Evolutionary conservation across 2,797 vertebrate genomes (phyloP).

Genomic region (Liparis tanakae): DNA sequence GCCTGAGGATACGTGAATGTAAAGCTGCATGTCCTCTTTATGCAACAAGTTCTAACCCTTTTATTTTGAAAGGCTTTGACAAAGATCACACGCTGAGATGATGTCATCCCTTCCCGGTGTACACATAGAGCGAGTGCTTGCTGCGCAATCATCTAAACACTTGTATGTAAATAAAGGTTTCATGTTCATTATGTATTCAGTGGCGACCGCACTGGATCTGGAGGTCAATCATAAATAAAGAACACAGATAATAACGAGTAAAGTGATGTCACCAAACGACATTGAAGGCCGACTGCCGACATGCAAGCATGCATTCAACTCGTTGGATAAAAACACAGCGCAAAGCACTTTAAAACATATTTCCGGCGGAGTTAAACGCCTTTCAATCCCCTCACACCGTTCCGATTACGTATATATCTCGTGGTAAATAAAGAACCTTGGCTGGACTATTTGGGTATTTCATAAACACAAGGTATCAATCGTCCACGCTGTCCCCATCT

Average conservation of each 20-base stretch:
- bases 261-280: slow-evolving; percentile 13
- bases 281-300: slow-evolving; percentile 8
- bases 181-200: not conserved
- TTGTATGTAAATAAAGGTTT: slow-evolving; percentile 1
- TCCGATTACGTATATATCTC: slow-evolving; percentile 29
- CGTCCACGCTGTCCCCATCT: slow-evolving; percentile 44
- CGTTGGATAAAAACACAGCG: slow-evolving; percentile 15
- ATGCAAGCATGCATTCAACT: slow-evolving; percentile 13
- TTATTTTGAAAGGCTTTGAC: not conserved
- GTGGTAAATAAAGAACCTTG: slow-evolving; percentile 34
- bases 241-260: not conserved
- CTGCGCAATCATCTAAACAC: not conserved
- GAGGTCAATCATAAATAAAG: slow-evolving; percentile 18
- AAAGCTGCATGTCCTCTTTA: slow-evolving; percentile 19
- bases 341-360: slow-evolving; percentile 26
- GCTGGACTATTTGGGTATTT: slow-evolving; percentile 46
- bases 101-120: not conserved
- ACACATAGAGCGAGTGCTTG: slow-evolving; percentile 3
- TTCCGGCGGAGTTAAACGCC: slow-evolving; percentile 8
- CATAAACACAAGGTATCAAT: slow-evolving; percentile 62
- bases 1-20: slow-evolving; percentile 3
- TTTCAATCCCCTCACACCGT: slow-evolving; percentile 32
- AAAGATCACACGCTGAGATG: not conserved
- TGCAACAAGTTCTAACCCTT: slow-evolving; percentile 9
- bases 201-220: not conserved